Percentiles rank a stretch among this genome's conserved stretches.
These are phyloP conservation scores for Hyppa rectilinea DNA, from an alignment of 2,888 invertebrate species.

Conservation along the genomic window DNA sequence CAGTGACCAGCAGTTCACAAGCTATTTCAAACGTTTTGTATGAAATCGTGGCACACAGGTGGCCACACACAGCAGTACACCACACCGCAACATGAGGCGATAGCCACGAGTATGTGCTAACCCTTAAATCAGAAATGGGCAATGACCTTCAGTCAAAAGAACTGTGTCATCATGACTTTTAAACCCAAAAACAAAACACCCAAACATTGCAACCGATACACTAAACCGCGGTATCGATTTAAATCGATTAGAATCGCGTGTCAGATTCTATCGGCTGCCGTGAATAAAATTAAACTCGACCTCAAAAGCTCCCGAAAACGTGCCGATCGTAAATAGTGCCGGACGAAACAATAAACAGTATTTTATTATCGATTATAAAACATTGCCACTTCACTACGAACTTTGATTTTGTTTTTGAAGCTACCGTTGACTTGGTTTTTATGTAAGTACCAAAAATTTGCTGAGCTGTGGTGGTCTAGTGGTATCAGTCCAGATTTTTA, in stretches of 20 bases:
- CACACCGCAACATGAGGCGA: too few species aligned
- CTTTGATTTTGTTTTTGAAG: slow-evolving; percentile 51
- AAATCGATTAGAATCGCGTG: slow-evolving; percentile 59
- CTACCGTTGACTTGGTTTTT: slow-evolving; percentile 10
- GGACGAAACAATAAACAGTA: slow-evolving; percentile 63
- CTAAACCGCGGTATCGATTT: slow-evolving; percentile 35
- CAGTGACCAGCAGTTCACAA: too few species aligned
- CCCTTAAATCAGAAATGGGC: too few species aligned
- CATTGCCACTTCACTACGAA: slow-evolving; percentile 62
- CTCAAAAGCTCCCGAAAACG: slow-evolving; percentile 55
- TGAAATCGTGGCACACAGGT: too few species aligned
- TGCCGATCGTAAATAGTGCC: slow-evolving; percentile 58
- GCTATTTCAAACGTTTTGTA: too few species aligned
- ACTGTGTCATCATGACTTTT: too few species aligned
- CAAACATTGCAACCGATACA: slow-evolving; percentile 26
- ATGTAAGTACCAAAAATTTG: background rate
- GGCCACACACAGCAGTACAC: too few species aligned
- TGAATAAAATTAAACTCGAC: slow-evolving; percentile 68
- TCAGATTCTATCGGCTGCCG: slow-evolving; percentile 42
- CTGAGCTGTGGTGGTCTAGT: too few species aligned
- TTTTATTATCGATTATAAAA: slow-evolving; percentile 65
- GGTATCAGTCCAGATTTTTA: too few species aligned
- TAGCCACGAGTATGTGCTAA: too few species aligned
- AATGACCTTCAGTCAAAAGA: too few species aligned
- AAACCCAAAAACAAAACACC: background rate